These are phyloP conservation scores for Drosophila helvetica DNA, from an alignment of 2,888 invertebrate genomes.

Conservation along the genomic window DNA sequence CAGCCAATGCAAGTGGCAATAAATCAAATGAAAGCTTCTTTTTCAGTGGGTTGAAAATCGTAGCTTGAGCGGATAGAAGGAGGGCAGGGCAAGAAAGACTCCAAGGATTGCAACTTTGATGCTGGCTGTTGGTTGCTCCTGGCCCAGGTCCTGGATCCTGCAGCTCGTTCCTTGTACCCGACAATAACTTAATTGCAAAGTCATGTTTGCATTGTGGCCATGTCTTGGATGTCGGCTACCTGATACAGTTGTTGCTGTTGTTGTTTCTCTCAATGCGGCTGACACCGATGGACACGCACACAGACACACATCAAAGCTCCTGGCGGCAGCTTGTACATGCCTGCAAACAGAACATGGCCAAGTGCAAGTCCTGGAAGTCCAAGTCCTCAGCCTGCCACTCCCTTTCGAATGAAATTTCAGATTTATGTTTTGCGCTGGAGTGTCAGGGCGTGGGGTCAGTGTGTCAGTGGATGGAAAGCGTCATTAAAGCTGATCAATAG, in stretches of 20 bases:
- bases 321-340: slow-evolving; percentile 38
- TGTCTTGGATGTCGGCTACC: slow-evolving; percentile 55
- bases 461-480: slow-evolving; percentile 11
- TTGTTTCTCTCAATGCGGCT: slow-evolving; percentile 24
- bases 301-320: slow-evolving; percentile 8
- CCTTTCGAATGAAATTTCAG: slow-evolving; percentile 9
- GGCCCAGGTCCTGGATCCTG: background rate
- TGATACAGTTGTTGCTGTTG: slow-evolving; percentile 50
- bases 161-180: slow-evolving; percentile 46
- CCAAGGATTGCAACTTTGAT: slow-evolving; percentile 10
- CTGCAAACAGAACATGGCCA: slow-evolving; percentile 35
- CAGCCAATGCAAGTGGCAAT: slow-evolving; percentile 60
- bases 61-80: slow-evolving; percentile 7
- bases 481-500: slow-evolving; percentile 29
- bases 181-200: slow-evolving; percentile 81
- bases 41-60: slow-evolving; percentile 19
- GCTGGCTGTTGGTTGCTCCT: background rate
- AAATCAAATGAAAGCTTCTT: slow-evolving; percentile 69
- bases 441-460: background rate
- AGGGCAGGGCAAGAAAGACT: slow-evolving; percentile 4
- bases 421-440: slow-evolving; percentile 20
- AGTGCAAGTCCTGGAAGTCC: slow-evolving; percentile 1
- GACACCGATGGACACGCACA: slow-evolving; percentile 8
- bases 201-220: slow-evolving; percentile 74
- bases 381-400: background rate